Percentiles rank a stretch among this genome's conserved stretches.
Conservation (phyloP, 2,113 vertebrate genomes). For the Cyprinodon brontotheroides region DNA sequence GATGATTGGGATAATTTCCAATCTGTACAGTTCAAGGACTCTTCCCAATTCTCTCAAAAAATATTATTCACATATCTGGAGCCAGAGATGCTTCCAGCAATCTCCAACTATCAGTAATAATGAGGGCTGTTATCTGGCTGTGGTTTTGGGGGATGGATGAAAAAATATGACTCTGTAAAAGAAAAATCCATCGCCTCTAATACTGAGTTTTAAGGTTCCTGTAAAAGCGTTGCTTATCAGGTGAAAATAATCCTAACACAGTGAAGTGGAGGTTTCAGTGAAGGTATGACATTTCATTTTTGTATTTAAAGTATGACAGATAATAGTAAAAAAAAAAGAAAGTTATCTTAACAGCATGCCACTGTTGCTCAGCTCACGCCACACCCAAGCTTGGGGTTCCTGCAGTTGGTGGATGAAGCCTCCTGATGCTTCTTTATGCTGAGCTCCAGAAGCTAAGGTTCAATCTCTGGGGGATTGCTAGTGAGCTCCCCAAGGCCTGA, state of each 20-base stretch:
- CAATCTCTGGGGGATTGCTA: neutral
- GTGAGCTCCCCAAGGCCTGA: neutral
- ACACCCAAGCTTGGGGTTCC: neutral
- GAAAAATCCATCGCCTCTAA: neutral
- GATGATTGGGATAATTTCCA: conserved; percentile 21
- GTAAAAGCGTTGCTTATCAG: too few relatives aligned
- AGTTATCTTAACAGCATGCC: neutral
- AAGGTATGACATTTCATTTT: neutral
- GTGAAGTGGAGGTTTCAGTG: neutral
- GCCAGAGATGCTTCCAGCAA: conserved; percentile 4
- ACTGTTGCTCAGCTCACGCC: neutral
- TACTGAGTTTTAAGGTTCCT: neutral
- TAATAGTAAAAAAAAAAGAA: neutral
- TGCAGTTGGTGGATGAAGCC: neutral
- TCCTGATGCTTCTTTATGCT: neutral
- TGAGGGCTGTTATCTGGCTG: neutral
- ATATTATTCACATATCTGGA: conserved; percentile 16
- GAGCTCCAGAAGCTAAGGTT: neutral
- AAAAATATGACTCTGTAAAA: conserved; percentile 1
- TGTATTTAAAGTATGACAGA: neutral
- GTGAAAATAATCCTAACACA: neutral
- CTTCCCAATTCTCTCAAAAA: conserved; percentile 20
- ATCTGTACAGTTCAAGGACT: conserved; percentile 31
- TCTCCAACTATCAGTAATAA: conserved; percentile 19
- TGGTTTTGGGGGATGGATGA: neutral